Evolutionary conservation across 1,140 invertebrate species (phyloP), one percentile per base, ranked within the genome.

Genomic region (Psilanteris sp.): DNA sequence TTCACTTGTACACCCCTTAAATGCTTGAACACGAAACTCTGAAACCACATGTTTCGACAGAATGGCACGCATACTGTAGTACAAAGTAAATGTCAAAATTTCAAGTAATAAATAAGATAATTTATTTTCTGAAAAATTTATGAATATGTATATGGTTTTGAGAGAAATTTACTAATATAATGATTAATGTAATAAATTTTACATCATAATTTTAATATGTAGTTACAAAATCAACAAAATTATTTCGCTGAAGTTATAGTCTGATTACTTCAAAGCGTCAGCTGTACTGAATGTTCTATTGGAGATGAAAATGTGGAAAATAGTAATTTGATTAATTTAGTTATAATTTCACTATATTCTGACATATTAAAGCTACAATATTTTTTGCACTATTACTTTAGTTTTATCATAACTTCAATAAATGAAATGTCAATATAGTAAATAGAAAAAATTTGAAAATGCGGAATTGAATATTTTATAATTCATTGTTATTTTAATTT

Each of bases 251-350:
- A 55, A 62, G 48, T 62, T 62, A 48, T 62, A n/a, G n/a, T 71
- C 46, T 71, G 57, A 71, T 71, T 71, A 46, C 55, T 71, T 62
- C 55, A 71, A 71, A 71, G 67, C 67, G 55, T 71, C 67, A 71
- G 55, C 67, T 71, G 67, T n/a, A 18, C 11, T 11, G 55, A 32
- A 71, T 71, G 48, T 24, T 31, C 36, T 62, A 71, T 61, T 37
- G 48, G 57, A 62, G 48, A 72, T 57, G 68, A 62, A 72, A 72
- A 55, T 55, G 48, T 62, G 27, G 46, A 46, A 37, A 55, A 62
- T 31, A 34, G 4, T 55, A 55, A 32, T 62, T 72, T 72, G 46
- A 55, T 62, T 54, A 62, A 72, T 72, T 72, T 48, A 62, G 57
- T 72, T n/a, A n/a, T 55, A 54, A 72, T 72, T 59, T 48, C 11